Base-by-base conservation (phyloP, 2,888 invertebrate genomes). In the Dascillus cervinus region DNA sequence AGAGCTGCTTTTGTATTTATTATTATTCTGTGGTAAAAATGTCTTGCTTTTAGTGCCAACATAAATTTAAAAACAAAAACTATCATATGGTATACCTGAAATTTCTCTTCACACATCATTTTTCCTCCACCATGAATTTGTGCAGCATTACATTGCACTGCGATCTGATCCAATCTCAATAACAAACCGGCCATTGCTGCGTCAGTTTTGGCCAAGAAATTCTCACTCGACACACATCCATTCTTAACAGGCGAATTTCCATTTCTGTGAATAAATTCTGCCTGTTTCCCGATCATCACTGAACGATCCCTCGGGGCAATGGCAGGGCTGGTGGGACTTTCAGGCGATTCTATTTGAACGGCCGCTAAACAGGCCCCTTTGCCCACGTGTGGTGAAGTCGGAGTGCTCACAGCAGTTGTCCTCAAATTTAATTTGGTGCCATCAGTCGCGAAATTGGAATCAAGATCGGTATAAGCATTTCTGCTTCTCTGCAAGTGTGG, bases 91-190 rank as follows among this genome's bases (percentile, higher is more conserved):
- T n/a, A n/a, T n/a, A 76, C 76, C 67, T 82, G 82, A 56, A 83
- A 86, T 58, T 83, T 82, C 22, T 78, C 73, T 56, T 85, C 84
- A 49, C 82, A 79, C 49, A 84, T 82, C 46, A 77, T 75, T 33
- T 75, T 72, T 0, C 83, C 82, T 1, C 84, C 83, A 1, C 84
- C 84, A 25, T 81, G 82, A 1, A 78, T 72, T 55, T 84, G 83
- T 12, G 83, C 82, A 8, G 76, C 77, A 4, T 75, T 73, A 50
- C 83, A 83, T 44, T 77, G 77, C 38, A 77, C 78, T 3, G 82
- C 80, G 10, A 79, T 77, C 47, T 78, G 79, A 49, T 83, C 82
- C 43, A 83, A 58, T 43, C 79, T 65, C 43, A 77, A 74, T 43
- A 82, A 59, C 23, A 83, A 58, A 3, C 79, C 80, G 1, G 76